Evolutionary conservation across 2,888 invertebrate species (phyloP).

Genomic region (Cinara cedri): DNA sequence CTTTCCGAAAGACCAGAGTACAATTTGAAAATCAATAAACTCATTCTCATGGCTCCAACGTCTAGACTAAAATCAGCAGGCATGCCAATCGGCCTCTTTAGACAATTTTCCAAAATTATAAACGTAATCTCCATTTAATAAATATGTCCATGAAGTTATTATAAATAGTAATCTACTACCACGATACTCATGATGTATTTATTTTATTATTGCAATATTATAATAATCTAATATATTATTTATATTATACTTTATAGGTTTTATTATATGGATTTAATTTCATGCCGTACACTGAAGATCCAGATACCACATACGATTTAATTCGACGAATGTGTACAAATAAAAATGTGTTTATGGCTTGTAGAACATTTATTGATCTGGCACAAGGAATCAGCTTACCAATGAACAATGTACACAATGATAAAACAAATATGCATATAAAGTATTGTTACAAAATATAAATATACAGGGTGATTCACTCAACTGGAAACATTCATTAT

Average conservation of each 20-base stretch:
- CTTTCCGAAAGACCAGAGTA: constrained; percentile 58
- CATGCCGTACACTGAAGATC: constrained; percentile 57
- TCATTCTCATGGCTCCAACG: constrained; percentile 58
- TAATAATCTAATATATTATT: too few relatives aligned
- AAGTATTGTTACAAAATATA: not conserved
- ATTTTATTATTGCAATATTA: too few relatives aligned
- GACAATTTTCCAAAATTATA: not conserved
- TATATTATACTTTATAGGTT: too few relatives aligned
- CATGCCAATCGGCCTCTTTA: not conserved
- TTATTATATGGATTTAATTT: constrained; percentile 54
- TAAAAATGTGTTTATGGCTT: not conserved
- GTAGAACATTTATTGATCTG: constrained; percentile 15
- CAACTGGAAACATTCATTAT: too few relatives aligned
- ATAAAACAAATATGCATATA: not conserved
- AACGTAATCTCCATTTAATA: not conserved
- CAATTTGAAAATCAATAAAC: constrained; percentile 58
- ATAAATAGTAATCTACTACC: too few relatives aligned
- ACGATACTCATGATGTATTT: too few relatives aligned
- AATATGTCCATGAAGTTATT: too few relatives aligned
- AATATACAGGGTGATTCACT: too few relatives aligned
- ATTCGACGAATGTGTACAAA: constrained; percentile 51
- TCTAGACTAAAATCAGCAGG: constrained; percentile 52
- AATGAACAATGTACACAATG: constrained; percentile 51
- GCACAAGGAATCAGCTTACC: constrained; percentile 53
- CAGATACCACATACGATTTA: constrained; percentile 56